Conservation (phyloP, 2,797 vertebrate species). For the Nothura maculosa region DNA sequence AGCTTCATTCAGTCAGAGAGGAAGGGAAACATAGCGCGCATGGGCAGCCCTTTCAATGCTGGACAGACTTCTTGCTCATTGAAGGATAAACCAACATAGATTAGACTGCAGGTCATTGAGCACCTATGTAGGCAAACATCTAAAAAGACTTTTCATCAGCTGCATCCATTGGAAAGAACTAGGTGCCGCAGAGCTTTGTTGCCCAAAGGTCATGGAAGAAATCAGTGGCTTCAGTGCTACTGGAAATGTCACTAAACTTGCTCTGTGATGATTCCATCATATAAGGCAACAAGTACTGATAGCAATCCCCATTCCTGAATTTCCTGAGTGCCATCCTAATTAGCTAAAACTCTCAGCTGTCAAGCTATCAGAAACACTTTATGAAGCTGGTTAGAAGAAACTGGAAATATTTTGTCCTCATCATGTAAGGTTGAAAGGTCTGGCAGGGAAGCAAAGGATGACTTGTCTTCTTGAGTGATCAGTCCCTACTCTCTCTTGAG, state of each 20-base stretch:
- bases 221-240: accelerated
- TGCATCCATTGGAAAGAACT: not conserved
- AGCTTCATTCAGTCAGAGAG: not conserved
- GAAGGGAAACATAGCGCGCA: not conserved
- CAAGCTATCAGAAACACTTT: not conserved
- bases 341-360: accelerated
- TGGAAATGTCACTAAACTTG: too few species aligned
- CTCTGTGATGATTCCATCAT: not conserved
- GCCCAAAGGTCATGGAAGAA: not conserved
- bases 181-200: not conserved
- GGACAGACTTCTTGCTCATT: not conserved
- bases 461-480: not conserved
- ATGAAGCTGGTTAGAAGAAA: accelerated
- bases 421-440: not conserved
- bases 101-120: not conserved
- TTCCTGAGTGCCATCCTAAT: not conserved
- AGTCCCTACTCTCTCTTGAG: not conserved
- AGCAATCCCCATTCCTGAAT: not conserved
- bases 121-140: not conserved
- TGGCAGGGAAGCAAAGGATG: not conserved
- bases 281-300: not conserved
- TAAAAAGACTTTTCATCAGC: not conserved
- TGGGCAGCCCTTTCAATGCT: not conserved
- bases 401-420: not conserved
- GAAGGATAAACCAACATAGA: not conserved